Percentiles rank a stretch among this genome's conserved stretches.
Evolutionary conservation across 2,113 vertebrate genomes (phyloP).

Genomic region (Erythrolamprus reginae): DNA sequence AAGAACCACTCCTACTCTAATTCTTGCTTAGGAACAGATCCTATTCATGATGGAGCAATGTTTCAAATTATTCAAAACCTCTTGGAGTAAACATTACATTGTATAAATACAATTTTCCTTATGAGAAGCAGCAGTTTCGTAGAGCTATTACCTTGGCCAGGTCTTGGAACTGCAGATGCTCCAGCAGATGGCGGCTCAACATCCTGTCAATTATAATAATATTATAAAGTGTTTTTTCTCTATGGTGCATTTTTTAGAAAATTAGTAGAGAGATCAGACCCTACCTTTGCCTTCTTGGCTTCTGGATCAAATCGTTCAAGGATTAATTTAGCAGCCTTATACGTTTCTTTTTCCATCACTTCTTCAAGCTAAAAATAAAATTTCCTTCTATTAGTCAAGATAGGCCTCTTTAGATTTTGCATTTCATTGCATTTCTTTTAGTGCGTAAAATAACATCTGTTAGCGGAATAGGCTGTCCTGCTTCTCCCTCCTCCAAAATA

Average conservation of each 20-base stretch:
- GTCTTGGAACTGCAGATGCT: slow-evolving; percentile 79
- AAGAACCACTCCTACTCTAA: slow-evolving; percentile 23
- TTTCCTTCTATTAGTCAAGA: slow-evolving; percentile 43
- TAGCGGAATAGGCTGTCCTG: background rate
- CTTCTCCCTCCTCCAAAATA: background rate
- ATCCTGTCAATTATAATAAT: slow-evolving; percentile 75
- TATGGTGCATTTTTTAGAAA: slow-evolving; percentile 38
- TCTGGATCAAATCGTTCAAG: slow-evolving; percentile 97
- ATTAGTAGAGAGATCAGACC: slow-evolving; percentile 45
- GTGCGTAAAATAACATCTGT: slow-evolving; percentile 13
- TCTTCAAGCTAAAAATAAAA: slow-evolving; percentile 86
- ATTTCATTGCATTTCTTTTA: background rate
- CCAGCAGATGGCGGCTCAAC: slow-evolving; percentile 76
- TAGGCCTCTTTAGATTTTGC: slow-evolving; percentile 15
- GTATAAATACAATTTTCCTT: slow-evolving; percentile 55
- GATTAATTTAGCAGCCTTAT: slow-evolving; percentile 96
- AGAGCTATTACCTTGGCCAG: slow-evolving; percentile 88
- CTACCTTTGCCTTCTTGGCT: slow-evolving; percentile 85
- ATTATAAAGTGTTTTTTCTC: slow-evolving; percentile 51
- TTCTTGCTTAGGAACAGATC: slow-evolving; percentile 32
- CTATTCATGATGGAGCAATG: background rate
- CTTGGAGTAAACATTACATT: slow-evolving; percentile 47
- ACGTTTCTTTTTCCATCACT: slow-evolving; percentile 98
- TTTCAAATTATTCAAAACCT: slow-evolving; percentile 4
- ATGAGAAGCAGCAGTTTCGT: slow-evolving; percentile 64